Evolutionary conservation across 64 coral and sea anemone genomes (phyloP).

Genomic region (Actinia equina): DNA sequence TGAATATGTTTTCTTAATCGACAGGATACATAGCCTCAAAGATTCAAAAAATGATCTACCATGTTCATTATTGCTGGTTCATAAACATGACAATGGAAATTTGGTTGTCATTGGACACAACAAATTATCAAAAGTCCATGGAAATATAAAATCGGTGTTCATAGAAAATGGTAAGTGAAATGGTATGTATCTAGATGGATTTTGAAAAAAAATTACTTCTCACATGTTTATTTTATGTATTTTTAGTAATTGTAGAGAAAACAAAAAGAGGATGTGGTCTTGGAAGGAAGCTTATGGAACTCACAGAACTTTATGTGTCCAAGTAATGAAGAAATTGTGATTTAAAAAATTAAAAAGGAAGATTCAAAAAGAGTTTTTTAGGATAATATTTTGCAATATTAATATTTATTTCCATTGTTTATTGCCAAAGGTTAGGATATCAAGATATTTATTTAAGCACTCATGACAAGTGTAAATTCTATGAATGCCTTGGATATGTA

Average conservation of each 20-base stretch:
- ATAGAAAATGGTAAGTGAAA: constrained; percentile 67
- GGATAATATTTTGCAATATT: neutral
- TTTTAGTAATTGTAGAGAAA: constrained; percentile 72
- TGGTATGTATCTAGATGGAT: neutral
- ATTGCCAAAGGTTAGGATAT: constrained; percentile 62
- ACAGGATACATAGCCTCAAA: constrained; percentile 37
- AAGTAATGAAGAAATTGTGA: constrained; percentile 39
- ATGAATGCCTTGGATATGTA: constrained; percentile 79
- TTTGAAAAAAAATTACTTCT: neutral
- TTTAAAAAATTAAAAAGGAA: neutral
- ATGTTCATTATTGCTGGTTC: constrained; percentile 61
- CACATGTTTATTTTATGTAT: neutral
- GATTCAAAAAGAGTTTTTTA: too few relatives aligned
- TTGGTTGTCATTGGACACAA: constrained; percentile 63
- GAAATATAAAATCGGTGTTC: constrained; percentile 43
- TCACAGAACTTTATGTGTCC: constrained; percentile 59
- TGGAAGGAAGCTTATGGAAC: constrained; percentile 83
- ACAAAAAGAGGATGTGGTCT: constrained; percentile 69
- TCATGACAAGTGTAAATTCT: constrained; percentile 78
- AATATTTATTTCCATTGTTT: neutral
- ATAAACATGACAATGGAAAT: constrained; percentile 20
- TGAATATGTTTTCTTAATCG: too few relatives aligned
- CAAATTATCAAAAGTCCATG: constrained; percentile 67
- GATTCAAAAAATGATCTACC: constrained; percentile 58
- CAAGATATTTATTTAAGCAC: constrained; percentile 67